Evolutionary conservation across 2,113 vertebrate genomes (phyloP), one percentile per base, ranked within the genome.

Genomic region (Cynocephalus volans): DNA sequence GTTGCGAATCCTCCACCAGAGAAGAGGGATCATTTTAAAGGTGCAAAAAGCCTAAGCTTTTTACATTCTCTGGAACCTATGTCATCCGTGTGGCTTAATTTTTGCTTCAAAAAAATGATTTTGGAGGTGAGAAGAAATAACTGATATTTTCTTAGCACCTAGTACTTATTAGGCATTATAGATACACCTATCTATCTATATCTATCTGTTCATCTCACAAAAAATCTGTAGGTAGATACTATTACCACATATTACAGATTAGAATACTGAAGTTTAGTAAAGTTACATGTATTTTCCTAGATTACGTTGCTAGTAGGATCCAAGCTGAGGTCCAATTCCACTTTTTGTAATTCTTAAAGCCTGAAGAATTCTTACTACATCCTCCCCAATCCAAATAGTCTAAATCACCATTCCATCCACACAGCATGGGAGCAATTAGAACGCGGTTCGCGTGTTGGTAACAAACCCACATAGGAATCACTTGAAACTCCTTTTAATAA

Each of bases 401-500:
- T 85, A 56, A 90, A 73, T 65, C 31, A 76, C 52, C 70, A 54
- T 52, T 84, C 93, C 33, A 79, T 24, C n/a, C 23, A 70, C 6
- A 54, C 2, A 83, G 36, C 12, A 84, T 8, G 24, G 21, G 91
- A 60, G 50, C 33, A 65, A 31, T 60, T n/a, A 77, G 76, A 80
- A 56, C 7, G 41, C 9, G 17, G 26, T 72, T 24, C 56, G 45
- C 14, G 6, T 70, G 54, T 8, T 77, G 28, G 67, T 90, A 60
- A 77, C 17, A 85, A 92, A 58, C 8, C 5, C 67, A 88, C 77
- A 56, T 0, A 69, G 15, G 8, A 94, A 60, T 13, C 54, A 89
- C 21, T 60, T 93, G 24, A 91, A 96, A 64, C 4, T 56, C 33
- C 56, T 93, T 89, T 70, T 70, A 91, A 89, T 80, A 88, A 86